phyloP scores from a whole-genome alignment of 2,113 vertebrate species.

The Sisor rabdophorus region DNA sequence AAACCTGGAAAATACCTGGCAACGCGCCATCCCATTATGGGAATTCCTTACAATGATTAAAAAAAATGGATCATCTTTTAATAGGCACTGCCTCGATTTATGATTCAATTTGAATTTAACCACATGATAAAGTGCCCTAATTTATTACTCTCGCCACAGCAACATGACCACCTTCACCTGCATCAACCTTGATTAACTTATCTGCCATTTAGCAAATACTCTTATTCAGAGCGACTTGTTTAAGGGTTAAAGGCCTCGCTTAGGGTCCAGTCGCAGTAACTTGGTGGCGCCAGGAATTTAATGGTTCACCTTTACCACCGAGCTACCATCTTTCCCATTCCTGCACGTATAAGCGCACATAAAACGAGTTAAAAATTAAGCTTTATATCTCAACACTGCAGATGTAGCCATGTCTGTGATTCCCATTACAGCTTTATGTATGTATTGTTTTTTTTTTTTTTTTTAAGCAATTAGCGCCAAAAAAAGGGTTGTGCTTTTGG shows the following conservation, averaged over 20 bases:
- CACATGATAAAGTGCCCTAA: slow-evolving; percentile 1
- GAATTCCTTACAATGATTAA: neutral
- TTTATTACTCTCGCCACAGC: slow-evolving; percentile 9
- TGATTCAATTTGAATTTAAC: slow-evolving; percentile 46
- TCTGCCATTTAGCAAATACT: too few species aligned
- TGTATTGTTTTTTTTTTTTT: slow-evolving; percentile 17
- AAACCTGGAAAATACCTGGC: slow-evolving; percentile 20
- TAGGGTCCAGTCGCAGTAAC: too few species aligned
- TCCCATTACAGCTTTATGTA: slow-evolving; percentile 4
- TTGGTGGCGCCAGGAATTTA: too few species aligned
- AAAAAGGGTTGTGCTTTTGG: slow-evolving; percentile 2
- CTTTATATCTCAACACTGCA: neutral
- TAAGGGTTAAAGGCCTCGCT: too few species aligned
- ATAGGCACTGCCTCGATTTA: slow-evolving; percentile 14
- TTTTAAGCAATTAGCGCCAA: neutral
- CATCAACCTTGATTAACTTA: neutral
- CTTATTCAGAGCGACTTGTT: too few species aligned
- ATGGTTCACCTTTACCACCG: too few species aligned
- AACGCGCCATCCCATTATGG: slow-evolving; percentile 15
- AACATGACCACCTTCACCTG: neutral
- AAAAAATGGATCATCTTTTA: neutral
- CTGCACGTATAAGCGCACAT: slow-evolving; percentile 8
- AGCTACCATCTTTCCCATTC: neutral
- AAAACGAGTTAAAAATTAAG: slow-evolving; percentile 14
- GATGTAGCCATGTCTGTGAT: neutral